Base-by-base conservation (phyloP, 2,797 vertebrate genomes). In the Sebastes hubbsi region DNA sequence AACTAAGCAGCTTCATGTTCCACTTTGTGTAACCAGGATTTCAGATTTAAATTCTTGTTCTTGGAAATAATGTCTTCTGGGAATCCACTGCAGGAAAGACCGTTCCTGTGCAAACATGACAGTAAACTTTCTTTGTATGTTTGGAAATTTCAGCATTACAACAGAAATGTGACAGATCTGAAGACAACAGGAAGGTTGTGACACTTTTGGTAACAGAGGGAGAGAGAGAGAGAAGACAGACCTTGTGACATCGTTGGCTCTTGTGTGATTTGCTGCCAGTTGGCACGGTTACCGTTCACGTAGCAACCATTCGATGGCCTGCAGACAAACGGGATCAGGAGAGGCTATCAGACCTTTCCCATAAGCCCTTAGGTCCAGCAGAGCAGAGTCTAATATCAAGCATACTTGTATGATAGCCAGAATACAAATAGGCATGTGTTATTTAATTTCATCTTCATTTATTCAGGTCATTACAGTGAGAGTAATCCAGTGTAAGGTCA, bases 241-340 rank as follows among this genome's bases (percentile, higher is more conserved):
- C 5, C n/a, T 29, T 32, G 16, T 32, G 30, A 66, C 55, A 36
- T 9, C 0, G 1, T 12, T 42, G 49, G 59, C 34, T 52, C 22
- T 6, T 13, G 69, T 58, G 30, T 11, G 42, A 68, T 22, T 1
- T 1, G 1, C 72, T 62, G 74, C 72, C 84, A 78, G 66, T n/a
- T 87, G 88, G 81, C 77, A 49, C 25, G 3, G 30, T 49, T 12
- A 64, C 36, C 0, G 5, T 18, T 63, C 65, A 75, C 8, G 1
- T 65, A 66, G 49, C 68, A 75, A 70, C 75, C 46, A 16, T 56
- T 25, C 1, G 1, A 58, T 6, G 34, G 58, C 62, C 62, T 6
- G 38, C 62, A 73, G 72, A 66, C 63, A 14, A 59, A 67, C 5
- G 24, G 5, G 60, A 80, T 82, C 78, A 80, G 85, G 68, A 83